Evolutionary conservation across 2,797 vertebrate species (phyloP).

Genomic region (Sarcoramphus papa): DNA sequence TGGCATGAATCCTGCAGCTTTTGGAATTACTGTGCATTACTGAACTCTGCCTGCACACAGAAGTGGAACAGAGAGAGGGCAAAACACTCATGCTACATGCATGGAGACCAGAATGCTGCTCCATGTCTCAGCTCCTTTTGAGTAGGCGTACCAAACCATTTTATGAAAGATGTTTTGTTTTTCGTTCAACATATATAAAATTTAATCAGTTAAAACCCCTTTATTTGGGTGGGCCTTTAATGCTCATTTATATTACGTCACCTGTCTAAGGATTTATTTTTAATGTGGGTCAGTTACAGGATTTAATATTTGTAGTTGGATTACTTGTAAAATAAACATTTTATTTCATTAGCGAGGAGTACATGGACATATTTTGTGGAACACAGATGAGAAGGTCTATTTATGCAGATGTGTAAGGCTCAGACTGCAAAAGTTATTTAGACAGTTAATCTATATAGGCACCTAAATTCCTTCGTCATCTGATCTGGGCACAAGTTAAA

Average conservation of each 20-base stretch:
- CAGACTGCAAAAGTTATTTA: background rate
- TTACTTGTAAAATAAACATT: background rate
- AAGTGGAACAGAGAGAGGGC: background rate
- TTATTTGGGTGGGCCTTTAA: background rate
- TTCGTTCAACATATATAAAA: background rate
- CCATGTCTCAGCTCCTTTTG: background rate
- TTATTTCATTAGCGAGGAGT: background rate
- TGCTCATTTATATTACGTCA: background rate
- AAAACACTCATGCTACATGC: background rate
- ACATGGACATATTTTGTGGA: background rate
- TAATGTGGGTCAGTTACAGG: background rate
- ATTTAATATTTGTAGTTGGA: background rate
- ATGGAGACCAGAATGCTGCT: background rate
- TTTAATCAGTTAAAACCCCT: background rate
- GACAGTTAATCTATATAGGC: background rate
- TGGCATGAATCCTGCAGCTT: background rate
- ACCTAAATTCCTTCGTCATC: conserved; percentile 47
- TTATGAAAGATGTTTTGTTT: background rate
- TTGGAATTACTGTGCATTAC: background rate
- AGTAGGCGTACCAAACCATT: background rate
- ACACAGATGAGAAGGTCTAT: background rate
- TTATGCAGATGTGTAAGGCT: background rate
- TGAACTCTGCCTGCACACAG: background rate
- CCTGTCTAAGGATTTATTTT: conserved; percentile 14
- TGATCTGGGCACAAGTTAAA: background rate